Conservation (phyloP, 2,888 invertebrate genomes). For the Drosophila diplacantha region DNA sequence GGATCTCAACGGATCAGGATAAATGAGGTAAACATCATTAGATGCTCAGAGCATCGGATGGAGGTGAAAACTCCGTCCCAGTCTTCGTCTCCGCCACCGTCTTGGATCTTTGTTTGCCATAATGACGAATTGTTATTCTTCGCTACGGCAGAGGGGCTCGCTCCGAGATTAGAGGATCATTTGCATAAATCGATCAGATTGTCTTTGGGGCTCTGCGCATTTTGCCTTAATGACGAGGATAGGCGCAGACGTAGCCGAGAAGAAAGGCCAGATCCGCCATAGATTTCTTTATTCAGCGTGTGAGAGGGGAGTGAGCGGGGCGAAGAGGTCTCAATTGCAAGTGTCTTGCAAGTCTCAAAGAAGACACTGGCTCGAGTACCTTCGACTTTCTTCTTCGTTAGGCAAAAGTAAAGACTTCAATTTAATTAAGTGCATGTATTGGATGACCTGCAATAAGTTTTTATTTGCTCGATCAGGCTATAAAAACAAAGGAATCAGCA, state of each 20-base stretch:
- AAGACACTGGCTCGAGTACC: constrained; percentile 1
- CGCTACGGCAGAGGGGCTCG: constrained; percentile 8
- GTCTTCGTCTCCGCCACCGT: not conserved
- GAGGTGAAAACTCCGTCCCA: constrained; percentile 22
- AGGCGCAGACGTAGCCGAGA: not conserved
- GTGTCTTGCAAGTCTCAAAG: not conserved
- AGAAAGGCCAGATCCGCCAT: constrained; percentile 1
- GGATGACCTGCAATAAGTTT: constrained; percentile 1
- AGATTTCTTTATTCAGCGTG: constrained; percentile 4
- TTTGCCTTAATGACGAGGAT: constrained; percentile 25
- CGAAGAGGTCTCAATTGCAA: constrained; percentile 14
- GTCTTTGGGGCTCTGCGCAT: constrained; percentile 14
- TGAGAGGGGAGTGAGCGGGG: not conserved
- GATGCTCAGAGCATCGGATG: constrained; percentile 16
- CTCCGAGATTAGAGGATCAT: constrained; percentile 31
- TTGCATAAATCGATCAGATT: constrained; percentile 39
- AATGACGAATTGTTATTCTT: constrained; percentile 42
- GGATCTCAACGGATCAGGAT: constrained; percentile 34
- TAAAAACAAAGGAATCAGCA: not conserved
- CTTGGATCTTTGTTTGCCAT: constrained; percentile 37
- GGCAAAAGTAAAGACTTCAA: constrained; percentile 2
- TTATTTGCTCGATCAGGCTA: not conserved
- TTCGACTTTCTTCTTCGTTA: constrained; percentile 17
- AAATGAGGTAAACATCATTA: constrained; percentile 50
- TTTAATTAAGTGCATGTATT: constrained; percentile 6